These are phyloP conservation scores for Pemphredon lugubris DNA, from an alignment of 2,888 invertebrate genomes.

Conservation along the genomic window DNA sequence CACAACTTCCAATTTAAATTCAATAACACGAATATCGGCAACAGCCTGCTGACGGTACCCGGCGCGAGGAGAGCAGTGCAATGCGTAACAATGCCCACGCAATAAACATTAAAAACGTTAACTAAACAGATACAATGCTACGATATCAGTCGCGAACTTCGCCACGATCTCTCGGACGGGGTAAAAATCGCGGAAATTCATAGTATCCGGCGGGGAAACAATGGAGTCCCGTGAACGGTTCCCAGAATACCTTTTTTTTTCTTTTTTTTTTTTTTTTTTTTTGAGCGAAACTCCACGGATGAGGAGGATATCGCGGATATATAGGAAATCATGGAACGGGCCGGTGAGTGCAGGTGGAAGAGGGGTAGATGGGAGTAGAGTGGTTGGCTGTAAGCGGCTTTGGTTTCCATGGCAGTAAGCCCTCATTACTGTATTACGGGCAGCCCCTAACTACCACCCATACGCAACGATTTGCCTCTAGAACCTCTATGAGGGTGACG, in stretches of 20 bases:
- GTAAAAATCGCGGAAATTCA: slow-evolving; percentile 17
- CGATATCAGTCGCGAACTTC: too few species aligned
- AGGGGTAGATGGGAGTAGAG: slow-evolving; percentile 71
- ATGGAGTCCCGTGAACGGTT: slow-evolving; percentile 40
- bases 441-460: slow-evolving; percentile 78
- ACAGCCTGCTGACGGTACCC: too few species aligned
- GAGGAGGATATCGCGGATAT: slow-evolving; percentile 71
- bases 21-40: too few species aligned
- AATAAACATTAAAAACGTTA: too few species aligned
- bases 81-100: too few species aligned
- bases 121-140: too few species aligned
- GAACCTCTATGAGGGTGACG: slow-evolving; percentile 62
- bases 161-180: slow-evolving; percentile 4
- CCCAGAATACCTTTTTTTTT: slow-evolving; percentile 25
- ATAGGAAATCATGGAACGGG: slow-evolving; percentile 63
- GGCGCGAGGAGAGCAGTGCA: too few species aligned
- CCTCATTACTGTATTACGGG: slow-evolving; percentile 81
- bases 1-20: too few species aligned
- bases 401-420: slow-evolving; percentile 82
- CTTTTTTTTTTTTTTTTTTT: slow-evolving; percentile 60
- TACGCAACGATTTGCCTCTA: slow-evolving; percentile 76
- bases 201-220: slow-evolving; percentile 13
- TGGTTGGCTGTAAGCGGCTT: slow-evolving; percentile 81
- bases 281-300: slow-evolving; percentile 56
- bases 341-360: slow-evolving; percentile 34